phyloP scores from a whole-genome alignment of 2,113 vertebrate genomes.

The Gila orcuttii region DNA sequence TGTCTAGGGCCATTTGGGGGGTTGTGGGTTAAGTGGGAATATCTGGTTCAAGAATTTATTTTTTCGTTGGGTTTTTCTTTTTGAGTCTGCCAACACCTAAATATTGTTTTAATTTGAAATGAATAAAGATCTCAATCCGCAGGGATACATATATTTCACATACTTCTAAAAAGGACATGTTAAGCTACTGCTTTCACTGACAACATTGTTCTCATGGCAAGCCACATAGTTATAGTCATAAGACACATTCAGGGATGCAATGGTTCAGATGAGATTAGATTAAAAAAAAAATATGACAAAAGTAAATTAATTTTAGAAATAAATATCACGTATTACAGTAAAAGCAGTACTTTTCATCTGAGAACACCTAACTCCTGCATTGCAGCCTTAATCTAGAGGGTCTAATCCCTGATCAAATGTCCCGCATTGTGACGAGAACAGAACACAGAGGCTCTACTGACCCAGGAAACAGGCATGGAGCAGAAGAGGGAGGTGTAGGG shows the following conservation, averaged over 20 bases:
- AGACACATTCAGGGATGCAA: background rate
- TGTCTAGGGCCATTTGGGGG: background rate
- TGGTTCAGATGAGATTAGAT: background rate
- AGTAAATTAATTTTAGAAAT: background rate
- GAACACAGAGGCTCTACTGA: slow-evolving; percentile 66
- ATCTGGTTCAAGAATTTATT: background rate
- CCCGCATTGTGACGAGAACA: slow-evolving; percentile 2
- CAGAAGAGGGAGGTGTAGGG: slow-evolving; percentile 89
- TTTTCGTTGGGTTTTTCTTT: background rate
- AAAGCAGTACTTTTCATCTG: background rate
- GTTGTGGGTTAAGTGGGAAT: background rate
- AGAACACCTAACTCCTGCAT: background rate
- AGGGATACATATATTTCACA: slow-evolving; percentile 16
- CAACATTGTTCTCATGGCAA: slow-evolving; percentile 8
- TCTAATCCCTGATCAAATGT: background rate
- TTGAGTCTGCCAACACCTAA: background rate
- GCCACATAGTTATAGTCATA: slow-evolving; percentile 24
- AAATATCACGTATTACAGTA: background rate
- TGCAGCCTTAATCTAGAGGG: background rate
- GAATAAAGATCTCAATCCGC: background rate
- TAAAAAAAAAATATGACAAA: background rate
- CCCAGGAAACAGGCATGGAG: slow-evolving; percentile 96
- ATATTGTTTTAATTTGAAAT: background rate
- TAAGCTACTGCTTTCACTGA: background rate
- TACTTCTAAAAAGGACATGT: slow-evolving; percentile 1